Evolutionary conservation across 2,797 vertebrate genomes (phyloP).

Genomic region (Sebastes wilsoni): DNA sequence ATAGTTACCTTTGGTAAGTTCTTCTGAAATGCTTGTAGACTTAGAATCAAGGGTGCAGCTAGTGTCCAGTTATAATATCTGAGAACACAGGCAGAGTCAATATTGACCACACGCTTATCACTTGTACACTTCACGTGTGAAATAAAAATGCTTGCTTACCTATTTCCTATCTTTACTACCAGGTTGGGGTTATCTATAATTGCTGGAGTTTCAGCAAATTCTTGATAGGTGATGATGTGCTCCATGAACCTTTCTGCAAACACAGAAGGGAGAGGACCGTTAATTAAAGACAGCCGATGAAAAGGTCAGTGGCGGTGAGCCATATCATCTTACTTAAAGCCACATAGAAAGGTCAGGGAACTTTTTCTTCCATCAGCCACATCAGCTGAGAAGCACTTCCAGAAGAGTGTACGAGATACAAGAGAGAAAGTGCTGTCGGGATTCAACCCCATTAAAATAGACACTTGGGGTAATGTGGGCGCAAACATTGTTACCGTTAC

Average conservation of each 20-base stretch:
- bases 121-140: not conserved
- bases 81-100: conserved; percentile 24
- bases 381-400: not conserved
- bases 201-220: conserved; percentile 97
- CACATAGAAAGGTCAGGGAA: conserved; percentile 26
- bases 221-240: conserved; percentile 94
- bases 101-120: not conserved
- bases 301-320: conserved; percentile 37
- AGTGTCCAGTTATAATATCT: conserved; percentile 99
- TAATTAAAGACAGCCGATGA: conserved; percentile 34
- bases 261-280: conserved; percentile 28
- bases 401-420: not conserved
- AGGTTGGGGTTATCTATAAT: conserved; percentile 98
- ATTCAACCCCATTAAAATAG: not conserved
- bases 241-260: conserved; percentile 96
- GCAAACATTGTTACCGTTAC: not conserved
- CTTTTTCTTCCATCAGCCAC: not conserved
- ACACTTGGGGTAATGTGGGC: not conserved
- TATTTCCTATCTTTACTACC: conserved; percentile 96
- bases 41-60: conserved; percentile 96
- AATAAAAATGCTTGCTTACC: conserved; percentile 73
- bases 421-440: not conserved
- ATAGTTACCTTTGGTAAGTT: conserved; percentile 92
- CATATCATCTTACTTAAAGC: conserved; percentile 20
- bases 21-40: conserved; percentile 98